A percentile compares a stretch with the other conserved stretches of the same genome.
phyloP scores from a whole-genome alignment of 2,113 vertebrate species.

The Chlorodrepanis virens region DNA sequence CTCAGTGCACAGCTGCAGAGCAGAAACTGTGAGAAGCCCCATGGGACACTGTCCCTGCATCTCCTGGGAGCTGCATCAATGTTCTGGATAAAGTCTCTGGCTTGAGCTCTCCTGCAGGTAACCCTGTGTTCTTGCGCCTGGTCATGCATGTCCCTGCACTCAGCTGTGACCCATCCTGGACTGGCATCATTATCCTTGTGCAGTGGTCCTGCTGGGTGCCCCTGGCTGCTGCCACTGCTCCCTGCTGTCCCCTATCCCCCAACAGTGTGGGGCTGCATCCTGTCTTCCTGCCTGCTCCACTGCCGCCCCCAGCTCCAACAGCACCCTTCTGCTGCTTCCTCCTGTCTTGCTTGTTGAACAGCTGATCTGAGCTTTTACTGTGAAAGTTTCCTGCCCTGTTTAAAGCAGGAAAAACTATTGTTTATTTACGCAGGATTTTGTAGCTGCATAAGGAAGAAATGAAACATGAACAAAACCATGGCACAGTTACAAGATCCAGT shows the following conservation, averaged over 20 bases:
- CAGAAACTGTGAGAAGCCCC: not conserved
- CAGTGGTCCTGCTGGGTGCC: too few species aligned
- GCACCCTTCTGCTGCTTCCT: not conserved
- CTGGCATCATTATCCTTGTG: not conserved
- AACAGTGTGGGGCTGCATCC: not conserved
- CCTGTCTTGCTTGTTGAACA: not conserved
- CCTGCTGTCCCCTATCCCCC: not conserved
- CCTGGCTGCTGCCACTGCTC: not conserved
- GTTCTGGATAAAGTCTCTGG: not conserved
- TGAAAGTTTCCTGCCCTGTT: not conserved
- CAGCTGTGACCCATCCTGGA: not conserved
- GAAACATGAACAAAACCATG: not conserved
- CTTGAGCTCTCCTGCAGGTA: not conserved
- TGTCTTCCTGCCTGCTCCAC: too few species aligned
- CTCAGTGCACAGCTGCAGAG: not conserved
- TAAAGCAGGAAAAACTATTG: not conserved
- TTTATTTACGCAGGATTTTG: not conserved
- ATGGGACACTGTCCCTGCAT: fast-evolving
- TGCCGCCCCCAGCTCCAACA: not conserved
- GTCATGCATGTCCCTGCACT: too few species aligned
- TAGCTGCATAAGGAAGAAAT: not conserved
- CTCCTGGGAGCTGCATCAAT: not conserved
- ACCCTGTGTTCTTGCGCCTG: not conserved
- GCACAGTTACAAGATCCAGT: not conserved
- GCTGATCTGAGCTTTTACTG: not conserved